Conservation (phyloP, 2,888 invertebrate genomes). For the Gerris lacustris region DNA sequence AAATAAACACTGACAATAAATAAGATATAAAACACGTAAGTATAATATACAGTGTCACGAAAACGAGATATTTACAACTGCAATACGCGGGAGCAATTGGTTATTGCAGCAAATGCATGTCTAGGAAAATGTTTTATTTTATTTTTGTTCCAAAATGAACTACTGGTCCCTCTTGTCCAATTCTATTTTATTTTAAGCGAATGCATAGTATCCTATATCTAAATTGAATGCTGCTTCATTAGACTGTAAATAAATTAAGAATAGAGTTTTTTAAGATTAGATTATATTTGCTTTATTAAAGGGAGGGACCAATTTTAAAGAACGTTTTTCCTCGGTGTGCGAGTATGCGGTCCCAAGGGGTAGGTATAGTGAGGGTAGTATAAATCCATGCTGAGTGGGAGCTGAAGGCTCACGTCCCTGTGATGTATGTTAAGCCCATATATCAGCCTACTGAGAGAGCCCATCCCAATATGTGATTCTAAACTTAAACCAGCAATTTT, state of each 20-base stretch:
- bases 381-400: constrained; percentile 5
- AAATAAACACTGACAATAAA: too few relatives aligned
- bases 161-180: too few relatives aligned
- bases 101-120: too few relatives aligned
- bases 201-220: too few relatives aligned
- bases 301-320: background rate
- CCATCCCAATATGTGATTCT: background rate
- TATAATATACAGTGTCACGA: too few relatives aligned
- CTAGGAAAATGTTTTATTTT: too few relatives aligned
- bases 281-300: background rate
- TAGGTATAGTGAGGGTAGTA: background rate
- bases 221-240: too few relatives aligned
- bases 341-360: background rate
- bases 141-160: too few relatives aligned
- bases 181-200: too few relatives aligned
- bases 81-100: too few relatives aligned
- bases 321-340: background rate
- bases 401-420: constrained; percentile 1
- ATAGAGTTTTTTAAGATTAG: background rate
- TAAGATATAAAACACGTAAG: too few relatives aligned
- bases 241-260: background rate
- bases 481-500: background rate
- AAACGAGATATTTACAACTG: too few relatives aligned
- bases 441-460: background rate
- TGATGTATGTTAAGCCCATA: constrained; percentile 3